Percentiles rank a stretch among this genome's conserved stretches.
These are phyloP conservation scores for Drosophila ezoana DNA, from an alignment of 2,888 invertebrate genomes.

Conservation along the genomic window DNA sequence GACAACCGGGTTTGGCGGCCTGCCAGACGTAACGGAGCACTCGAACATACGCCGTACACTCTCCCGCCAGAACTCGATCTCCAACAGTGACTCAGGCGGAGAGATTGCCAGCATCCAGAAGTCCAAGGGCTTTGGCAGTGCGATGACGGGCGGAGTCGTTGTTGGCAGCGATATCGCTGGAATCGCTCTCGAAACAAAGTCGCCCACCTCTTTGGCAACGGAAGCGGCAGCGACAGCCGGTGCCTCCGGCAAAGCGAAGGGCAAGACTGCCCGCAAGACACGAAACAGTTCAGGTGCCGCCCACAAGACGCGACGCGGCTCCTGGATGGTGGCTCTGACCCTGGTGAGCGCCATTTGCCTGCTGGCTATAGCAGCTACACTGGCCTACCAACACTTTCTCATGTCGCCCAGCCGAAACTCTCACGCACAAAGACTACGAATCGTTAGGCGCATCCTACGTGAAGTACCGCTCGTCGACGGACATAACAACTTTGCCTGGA, in stretches of 20 bases:
- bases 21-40: slow-evolving; percentile 85
- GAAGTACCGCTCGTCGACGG: slow-evolving; percentile 87
- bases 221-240: slow-evolving; percentile 43
- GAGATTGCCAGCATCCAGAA: slow-evolving; percentile 85
- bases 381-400: slow-evolving; percentile 84
- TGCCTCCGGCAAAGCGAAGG: slow-evolving; percentile 56
- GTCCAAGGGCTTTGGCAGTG: slow-evolving; percentile 81
- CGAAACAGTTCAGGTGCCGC: slow-evolving; percentile 43
- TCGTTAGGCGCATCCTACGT: slow-evolving; percentile 83
- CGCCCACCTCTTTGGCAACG: slow-evolving; percentile 67
- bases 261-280: slow-evolving; percentile 58
- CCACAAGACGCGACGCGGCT: slow-evolving; percentile 76
- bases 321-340: slow-evolving; percentile 83
- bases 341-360: slow-evolving; percentile 82
- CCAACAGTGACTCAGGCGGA: slow-evolving; percentile 84
- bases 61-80: slow-evolving; percentile 84
- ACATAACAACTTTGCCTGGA: slow-evolving; percentile 96
- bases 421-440: slow-evolving; percentile 85
- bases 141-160: slow-evolving; percentile 68
- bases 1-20: slow-evolving; percentile 85
- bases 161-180: slow-evolving; percentile 74
- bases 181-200: slow-evolving; percentile 72
- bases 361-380: slow-evolving; percentile 81
- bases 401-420: slow-evolving; percentile 84
- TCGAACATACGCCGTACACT: slow-evolving; percentile 84